Percentiles rank a stretch among this genome's conserved stretches.
phyloP scores from a whole-genome alignment of 1,140 invertebrate species.

The roundworm (Caenorhabditis elegans) region DNA sequence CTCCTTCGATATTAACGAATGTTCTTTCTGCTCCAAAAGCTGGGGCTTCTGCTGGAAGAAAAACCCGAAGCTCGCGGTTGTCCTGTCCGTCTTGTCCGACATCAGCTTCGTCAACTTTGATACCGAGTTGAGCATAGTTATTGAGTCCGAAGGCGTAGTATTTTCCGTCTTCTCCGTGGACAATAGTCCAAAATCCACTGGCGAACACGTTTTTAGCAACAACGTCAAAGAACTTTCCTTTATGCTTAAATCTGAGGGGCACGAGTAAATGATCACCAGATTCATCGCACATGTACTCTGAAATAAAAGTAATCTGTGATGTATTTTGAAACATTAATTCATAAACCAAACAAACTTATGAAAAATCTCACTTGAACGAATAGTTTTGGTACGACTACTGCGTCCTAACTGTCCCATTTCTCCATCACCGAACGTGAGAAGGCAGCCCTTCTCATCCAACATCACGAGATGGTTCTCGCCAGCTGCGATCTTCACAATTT shows the following conservation, averaged over 20 bases:
- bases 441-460: constrained; percentile 54
- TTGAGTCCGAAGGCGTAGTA: constrained; percentile 62
- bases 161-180: constrained; percentile 54
- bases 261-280: constrained; percentile 49
- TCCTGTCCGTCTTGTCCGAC: constrained; percentile 37
- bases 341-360: not conserved
- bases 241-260: constrained; percentile 45
- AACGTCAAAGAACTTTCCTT: constrained; percentile 43
- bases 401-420: constrained; percentile 61
- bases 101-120: constrained; percentile 47
- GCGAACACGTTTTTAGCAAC: constrained; percentile 55
- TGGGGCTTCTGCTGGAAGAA: constrained; percentile 40
- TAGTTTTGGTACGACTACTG: constrained; percentile 52
- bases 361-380: constrained; percentile 52
- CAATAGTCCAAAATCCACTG: constrained; percentile 63
- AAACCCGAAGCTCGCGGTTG: constrained; percentile 41
- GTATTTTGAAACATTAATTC: not conserved
- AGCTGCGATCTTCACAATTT: constrained; percentile 55
- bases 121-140: constrained; percentile 61
- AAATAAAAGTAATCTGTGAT: not conserved
- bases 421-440: constrained; percentile 64
- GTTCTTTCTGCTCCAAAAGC: constrained; percentile 48
- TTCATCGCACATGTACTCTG: constrained; percentile 52
- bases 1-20: constrained; percentile 61
- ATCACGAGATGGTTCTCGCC: constrained; percentile 65